phyloP scores from a whole-genome alignment of 2,797 vertebrate genomes.

The Phoeniculus purpureus region DNA sequence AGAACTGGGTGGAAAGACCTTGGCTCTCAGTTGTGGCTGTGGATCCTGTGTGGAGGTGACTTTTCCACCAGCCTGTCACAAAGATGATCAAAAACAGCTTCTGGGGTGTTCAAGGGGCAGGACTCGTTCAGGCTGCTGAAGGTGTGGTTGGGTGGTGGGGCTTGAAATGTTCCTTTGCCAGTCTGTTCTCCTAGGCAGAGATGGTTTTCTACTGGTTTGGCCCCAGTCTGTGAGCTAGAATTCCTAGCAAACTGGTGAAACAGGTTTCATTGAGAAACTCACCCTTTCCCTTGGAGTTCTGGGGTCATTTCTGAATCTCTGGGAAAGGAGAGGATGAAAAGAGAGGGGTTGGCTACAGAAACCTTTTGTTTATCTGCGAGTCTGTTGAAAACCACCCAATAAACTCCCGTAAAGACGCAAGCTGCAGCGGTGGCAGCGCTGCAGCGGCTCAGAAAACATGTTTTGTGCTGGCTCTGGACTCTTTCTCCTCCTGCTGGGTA shows the following conservation, averaged over 20 bases:
- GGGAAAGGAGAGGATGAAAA: not conserved
- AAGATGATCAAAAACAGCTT: too few species aligned
- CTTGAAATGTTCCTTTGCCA: not conserved
- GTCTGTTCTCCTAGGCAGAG: not conserved
- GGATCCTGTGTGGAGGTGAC: too few species aligned
- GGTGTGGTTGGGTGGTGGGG: not conserved
- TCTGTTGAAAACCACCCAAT: fast-evolving
- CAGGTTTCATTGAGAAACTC: not conserved
- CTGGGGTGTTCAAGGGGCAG: too few species aligned
- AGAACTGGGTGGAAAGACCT: too few species aligned
- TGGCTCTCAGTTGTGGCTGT: too few species aligned
- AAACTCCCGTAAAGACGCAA: fast-evolving
- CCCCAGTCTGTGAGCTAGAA: not conserved
- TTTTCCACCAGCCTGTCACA: too few species aligned
- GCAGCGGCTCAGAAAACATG: not conserved
- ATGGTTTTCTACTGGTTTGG: fast-evolving
- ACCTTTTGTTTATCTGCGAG: fast-evolving
- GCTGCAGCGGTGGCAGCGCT: fast-evolving
- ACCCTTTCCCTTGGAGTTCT: not conserved
- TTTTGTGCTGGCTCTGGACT: not conserved
- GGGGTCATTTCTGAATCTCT: not conserved
- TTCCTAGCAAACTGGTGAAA: not conserved
- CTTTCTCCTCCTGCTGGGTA: slow-evolving; percentile 44
- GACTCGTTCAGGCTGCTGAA: too few species aligned
- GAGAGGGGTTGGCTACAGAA: not conserved